Base-by-base conservation (phyloP, 2,888 invertebrate genomes). In the Xylocampa areola region DNA sequence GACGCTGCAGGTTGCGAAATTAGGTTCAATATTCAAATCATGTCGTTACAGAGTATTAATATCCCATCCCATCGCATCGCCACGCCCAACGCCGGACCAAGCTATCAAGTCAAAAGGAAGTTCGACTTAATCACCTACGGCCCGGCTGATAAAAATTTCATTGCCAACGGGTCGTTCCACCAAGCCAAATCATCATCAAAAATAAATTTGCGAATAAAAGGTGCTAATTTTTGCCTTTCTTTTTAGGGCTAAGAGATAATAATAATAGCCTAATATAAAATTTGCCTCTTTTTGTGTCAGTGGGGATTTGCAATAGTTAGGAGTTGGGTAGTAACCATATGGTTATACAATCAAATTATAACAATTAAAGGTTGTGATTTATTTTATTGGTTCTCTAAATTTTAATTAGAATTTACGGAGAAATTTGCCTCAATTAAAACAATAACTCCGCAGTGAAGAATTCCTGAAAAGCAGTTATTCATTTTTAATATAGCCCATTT, bases 191-290 rank as follows among this genome's bases (percentile, higher is more conserved):
- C 48, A 33, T 36, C 57, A 48, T 62, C 55, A 72, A 63, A 72
- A 72, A 73, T 75, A 72, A 62, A 51, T 53, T 27, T 53, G 43
- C 43, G 41, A 67, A 51, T 43, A 59, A 72, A 54, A 33, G 41
- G 55, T 57, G 45, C 51, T 33, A 54, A 54, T 67, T 67, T 54
- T 47, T 57, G 36, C 37, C 44, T 23, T 37, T 30, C 55, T 53
- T 53, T 71, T 44, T 45, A 37, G 52, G 5, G 41, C 36, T 55
- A 45, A 54, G 30, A 55, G 45, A 37, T 50, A 37, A 41, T 37
- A 43, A 54, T 45, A 36, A 45, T 58, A 32, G 29, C 17, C 36
- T 8, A 41, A 16, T 39, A 5, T 13, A 27, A 16, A 25, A n/a
- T n/a, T n/a, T n/a, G n/a, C n/a, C n/a, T n/a, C n/a, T n/a, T n/a